Evolutionary conservation across 2,888 invertebrate genomes (phyloP).

Genomic region (Odontocolon sp.): DNA sequence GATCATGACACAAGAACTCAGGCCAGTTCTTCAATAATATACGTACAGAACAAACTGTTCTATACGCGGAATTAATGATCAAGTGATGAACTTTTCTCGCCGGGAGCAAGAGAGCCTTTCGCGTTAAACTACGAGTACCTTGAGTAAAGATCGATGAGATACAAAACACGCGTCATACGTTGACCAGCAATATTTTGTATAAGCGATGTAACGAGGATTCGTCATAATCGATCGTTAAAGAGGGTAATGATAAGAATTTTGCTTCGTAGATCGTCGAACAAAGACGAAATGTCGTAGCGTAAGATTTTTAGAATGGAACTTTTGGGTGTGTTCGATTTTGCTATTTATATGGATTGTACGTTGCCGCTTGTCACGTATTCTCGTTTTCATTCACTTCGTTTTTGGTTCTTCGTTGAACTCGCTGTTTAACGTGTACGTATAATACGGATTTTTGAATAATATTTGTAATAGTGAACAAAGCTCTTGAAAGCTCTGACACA

Average conservation of each 20-base stretch:
- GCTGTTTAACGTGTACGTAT: background rate
- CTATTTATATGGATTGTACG: background rate
- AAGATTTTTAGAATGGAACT: constrained; percentile 1
- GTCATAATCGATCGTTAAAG: background rate
- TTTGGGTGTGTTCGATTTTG: background rate
- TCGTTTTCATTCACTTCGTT: constrained; percentile 4
- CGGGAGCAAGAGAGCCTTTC: constrained; percentile 28
- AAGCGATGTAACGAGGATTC: background rate
- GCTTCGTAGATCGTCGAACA: background rate
- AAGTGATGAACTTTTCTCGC: constrained; percentile 20
- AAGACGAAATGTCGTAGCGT: constrained; percentile 1
- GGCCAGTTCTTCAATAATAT: constrained; percentile 74
- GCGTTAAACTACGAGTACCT: constrained; percentile 43
- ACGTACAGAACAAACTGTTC: constrained; percentile 35
- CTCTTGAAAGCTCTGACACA: background rate
- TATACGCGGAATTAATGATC: constrained; percentile 13
- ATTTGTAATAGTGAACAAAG: constrained; percentile 9
- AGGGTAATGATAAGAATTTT: background rate
- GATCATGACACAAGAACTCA: constrained; percentile 84
- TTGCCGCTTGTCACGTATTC: constrained; percentile 8
- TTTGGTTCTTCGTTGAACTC: constrained; percentile 6
- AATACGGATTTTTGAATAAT: background rate
- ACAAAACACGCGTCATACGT: background rate
- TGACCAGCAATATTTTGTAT: background rate
- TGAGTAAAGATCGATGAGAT: background rate